These are phyloP conservation scores for Scyliorhinus canicula DNA, from an alignment of 2,797 vertebrate species.

Conservation along the genomic window DNA sequence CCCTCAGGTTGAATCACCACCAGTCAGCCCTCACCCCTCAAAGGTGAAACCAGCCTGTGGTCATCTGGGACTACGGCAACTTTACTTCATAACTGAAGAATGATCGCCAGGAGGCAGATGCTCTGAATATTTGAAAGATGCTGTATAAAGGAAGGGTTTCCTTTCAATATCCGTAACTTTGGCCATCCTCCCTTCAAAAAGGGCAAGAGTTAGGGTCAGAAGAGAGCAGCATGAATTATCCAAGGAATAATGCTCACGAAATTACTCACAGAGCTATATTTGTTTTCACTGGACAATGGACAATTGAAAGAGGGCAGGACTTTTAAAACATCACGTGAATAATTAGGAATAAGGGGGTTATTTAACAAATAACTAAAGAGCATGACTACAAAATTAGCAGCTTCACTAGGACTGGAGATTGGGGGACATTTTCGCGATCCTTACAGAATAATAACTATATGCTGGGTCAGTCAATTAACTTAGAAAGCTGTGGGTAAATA, in stretches of 20 bases:
- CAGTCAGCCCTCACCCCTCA: too few relatives aligned
- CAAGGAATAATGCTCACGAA: neutral
- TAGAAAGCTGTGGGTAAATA: neutral
- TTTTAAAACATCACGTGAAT: neutral
- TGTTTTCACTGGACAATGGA: slow-evolving; percentile 15
- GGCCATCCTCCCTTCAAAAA: neutral
- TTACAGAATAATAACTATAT: neutral
- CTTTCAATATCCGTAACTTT: neutral
- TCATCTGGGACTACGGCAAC: too few relatives aligned
- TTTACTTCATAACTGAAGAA: too few relatives aligned
- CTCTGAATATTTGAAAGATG: neutral
- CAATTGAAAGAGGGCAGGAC: neutral
- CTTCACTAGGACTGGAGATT: neutral
- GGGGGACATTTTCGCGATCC: neutral
- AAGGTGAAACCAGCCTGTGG: too few relatives aligned
- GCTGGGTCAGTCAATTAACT: slow-evolving; percentile 1
- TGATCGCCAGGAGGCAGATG: too few relatives aligned
- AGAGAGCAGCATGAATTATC: neutral
- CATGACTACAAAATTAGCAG: neutral
- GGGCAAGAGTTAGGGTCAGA: neutral
- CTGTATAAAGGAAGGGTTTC: neutral
- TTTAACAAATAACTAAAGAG: neutral
- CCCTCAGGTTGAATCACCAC: too few relatives aligned
- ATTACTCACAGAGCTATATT: neutral
- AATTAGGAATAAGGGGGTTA: neutral